A percentile compares a stretch with the other conserved stretches of the same genome.
Evolutionary conservation across 2,113 vertebrate species (phyloP).

Genomic region (Thalassoma bifasciatum): DNA sequence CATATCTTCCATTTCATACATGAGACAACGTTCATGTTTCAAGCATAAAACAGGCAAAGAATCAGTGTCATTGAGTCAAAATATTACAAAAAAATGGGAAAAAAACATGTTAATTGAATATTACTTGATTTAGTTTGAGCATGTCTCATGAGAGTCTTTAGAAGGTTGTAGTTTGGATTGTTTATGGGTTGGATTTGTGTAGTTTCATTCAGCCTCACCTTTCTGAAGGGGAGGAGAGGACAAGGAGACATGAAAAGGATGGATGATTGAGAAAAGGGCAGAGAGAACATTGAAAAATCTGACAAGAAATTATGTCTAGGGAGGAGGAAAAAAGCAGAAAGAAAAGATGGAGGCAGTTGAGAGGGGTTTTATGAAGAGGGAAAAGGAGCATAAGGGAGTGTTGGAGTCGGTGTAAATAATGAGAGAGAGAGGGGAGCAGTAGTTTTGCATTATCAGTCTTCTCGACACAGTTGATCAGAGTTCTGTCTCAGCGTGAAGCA

Average conservation of each 20-base stretch:
- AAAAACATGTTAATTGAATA: too few relatives aligned
- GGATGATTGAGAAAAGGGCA: conserved; percentile 9
- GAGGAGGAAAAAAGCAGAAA: neutral
- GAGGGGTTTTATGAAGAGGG: conserved; percentile 20
- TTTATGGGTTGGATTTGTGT: neutral
- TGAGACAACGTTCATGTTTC: too few relatives aligned
- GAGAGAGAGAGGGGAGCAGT: conserved; percentile 7
- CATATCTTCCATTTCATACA: too few relatives aligned
- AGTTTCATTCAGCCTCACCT: neutral
- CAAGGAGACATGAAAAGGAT: conserved; percentile 9
- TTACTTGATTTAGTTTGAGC: too few relatives aligned
- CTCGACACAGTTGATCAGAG: conserved; percentile 71
- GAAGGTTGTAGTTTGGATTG: too few relatives aligned
- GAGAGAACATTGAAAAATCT: neutral
- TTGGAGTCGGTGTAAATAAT: neutral
- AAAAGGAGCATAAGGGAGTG: neutral
- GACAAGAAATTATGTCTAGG: neutral
- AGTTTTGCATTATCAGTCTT: conserved; percentile 60
- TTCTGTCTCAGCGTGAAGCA: conserved; percentile 62
- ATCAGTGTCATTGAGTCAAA: too few relatives aligned
- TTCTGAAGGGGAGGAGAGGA: neutral
- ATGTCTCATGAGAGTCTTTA: too few relatives aligned
- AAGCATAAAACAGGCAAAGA: too few relatives aligned
- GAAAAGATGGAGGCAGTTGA: neutral
- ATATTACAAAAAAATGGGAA: too few relatives aligned